These are phyloP conservation scores for Redunca redunca DNA, from an alignment of 2,113 vertebrate species.

Conservation along the genomic window DNA sequence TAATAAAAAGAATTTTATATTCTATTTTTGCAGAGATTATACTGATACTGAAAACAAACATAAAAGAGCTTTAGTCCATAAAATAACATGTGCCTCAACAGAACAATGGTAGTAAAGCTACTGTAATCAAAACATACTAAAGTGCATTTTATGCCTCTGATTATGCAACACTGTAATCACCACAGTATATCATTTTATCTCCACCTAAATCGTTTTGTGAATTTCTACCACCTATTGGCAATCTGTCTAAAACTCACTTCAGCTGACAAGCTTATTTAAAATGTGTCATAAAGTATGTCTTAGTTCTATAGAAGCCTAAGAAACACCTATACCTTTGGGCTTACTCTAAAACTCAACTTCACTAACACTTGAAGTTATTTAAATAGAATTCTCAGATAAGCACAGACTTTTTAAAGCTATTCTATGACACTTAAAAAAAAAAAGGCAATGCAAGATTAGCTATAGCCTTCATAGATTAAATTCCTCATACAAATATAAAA, in stretches of 20 bases:
- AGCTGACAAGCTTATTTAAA: background rate
- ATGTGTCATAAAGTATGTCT: background rate
- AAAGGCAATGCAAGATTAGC: background rate
- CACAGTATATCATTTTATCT: background rate
- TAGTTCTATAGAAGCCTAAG: background rate
- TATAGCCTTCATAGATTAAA: background rate
- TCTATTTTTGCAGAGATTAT: slow-evolving; percentile 18
- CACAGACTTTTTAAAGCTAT: background rate
- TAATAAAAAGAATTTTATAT: slow-evolving; percentile 20
- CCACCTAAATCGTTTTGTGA: background rate
- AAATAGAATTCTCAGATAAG: background rate
- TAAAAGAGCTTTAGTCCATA: background rate
- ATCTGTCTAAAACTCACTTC: background rate
- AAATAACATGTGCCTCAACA: background rate
- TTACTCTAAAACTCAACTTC: background rate
- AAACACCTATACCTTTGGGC: background rate
- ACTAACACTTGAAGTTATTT: background rate
- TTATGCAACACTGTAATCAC: background rate
- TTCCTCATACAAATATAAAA: background rate
- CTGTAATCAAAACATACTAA: background rate
- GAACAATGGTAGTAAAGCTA: background rate
- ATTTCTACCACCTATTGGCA: background rate
- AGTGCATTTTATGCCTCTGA: background rate
- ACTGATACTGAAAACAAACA: background rate
- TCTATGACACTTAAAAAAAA: background rate